phyloP scores from a whole-genome alignment of 1,140 invertebrate species.

The Drosophila mayri region DNA sequence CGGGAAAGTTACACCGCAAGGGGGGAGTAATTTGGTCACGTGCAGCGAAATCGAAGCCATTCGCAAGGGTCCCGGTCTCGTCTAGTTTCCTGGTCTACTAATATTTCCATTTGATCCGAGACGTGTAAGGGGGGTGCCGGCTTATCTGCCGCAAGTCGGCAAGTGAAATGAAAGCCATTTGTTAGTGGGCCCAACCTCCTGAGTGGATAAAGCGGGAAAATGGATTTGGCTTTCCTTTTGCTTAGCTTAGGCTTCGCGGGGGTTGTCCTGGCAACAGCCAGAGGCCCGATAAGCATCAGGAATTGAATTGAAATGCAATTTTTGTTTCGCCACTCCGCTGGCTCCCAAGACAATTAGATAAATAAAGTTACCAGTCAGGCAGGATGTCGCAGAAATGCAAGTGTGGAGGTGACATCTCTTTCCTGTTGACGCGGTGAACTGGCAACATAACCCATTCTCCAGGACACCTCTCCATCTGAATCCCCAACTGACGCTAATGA shows the following conservation, averaged over 20 bases:
- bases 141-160: constrained; percentile 72
- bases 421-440: constrained; percentile 56
- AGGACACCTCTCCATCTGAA: constrained; percentile 10
- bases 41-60: constrained; percentile 55
- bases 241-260: neutral
- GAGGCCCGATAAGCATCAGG: constrained; percentile 57
- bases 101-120: constrained; percentile 63
- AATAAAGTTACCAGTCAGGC: constrained; percentile 34
- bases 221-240: constrained; percentile 46
- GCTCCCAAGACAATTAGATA: constrained; percentile 53
- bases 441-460: neutral
- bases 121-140: constrained; percentile 20
- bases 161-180: constrained; percentile 59
- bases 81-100: constrained; percentile 53
- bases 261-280: constrained; percentile 47
- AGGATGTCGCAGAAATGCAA: constrained; percentile 1
- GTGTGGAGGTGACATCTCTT: constrained; percentile 43
- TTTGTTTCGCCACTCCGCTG: constrained; percentile 19
- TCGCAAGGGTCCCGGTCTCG: constrained; percentile 12
- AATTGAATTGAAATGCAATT: constrained; percentile 78
- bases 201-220: constrained; percentile 42
- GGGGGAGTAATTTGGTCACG: constrained; percentile 71
- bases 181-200: constrained; percentile 45
- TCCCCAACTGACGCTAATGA: constrained; percentile 49
- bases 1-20: constrained; percentile 32